Conservation (phyloP, 2,113 vertebrate genomes). For the Pyrgilauda ruficollis region DNA sequence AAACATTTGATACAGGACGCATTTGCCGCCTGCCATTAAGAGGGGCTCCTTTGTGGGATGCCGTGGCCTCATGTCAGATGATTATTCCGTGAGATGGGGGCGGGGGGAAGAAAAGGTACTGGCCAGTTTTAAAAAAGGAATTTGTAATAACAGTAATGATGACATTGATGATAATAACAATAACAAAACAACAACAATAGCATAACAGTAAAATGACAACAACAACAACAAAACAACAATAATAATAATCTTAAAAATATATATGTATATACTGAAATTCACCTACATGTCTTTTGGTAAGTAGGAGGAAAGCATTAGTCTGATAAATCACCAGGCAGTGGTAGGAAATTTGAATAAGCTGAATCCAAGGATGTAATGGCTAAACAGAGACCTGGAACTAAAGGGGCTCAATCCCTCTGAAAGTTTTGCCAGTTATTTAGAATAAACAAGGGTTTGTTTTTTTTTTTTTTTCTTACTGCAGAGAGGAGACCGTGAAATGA, state of each 20-base stretch:
- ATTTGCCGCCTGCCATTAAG: background rate
- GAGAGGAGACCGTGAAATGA: fast-evolving
- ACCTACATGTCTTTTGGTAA: background rate
- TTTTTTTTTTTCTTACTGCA: background rate
- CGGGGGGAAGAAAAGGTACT: too few species aligned
- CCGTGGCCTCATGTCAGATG: background rate
- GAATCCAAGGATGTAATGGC: background rate
- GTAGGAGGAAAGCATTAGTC: background rate
- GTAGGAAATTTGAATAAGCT: background rate
- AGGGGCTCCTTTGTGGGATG: background rate
- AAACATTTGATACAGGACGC: background rate
- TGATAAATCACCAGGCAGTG: fast-evolving
- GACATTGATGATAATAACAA: fast-evolving
- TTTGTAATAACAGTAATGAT: too few species aligned
- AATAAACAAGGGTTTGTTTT: background rate
- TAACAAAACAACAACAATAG: background rate
- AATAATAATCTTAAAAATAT: too few species aligned
- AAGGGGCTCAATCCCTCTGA: background rate
- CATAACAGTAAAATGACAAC: too few species aligned
- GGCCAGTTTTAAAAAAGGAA: background rate
- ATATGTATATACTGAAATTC: background rate
- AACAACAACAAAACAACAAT: too few species aligned
- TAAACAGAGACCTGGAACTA: background rate
- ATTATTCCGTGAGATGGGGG: background rate
- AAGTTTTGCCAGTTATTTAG: background rate